These are phyloP conservation scores for Clitarchus hookeri DNA, from an alignment of 2,888 invertebrate genomes.

Conservation along the genomic window DNA sequence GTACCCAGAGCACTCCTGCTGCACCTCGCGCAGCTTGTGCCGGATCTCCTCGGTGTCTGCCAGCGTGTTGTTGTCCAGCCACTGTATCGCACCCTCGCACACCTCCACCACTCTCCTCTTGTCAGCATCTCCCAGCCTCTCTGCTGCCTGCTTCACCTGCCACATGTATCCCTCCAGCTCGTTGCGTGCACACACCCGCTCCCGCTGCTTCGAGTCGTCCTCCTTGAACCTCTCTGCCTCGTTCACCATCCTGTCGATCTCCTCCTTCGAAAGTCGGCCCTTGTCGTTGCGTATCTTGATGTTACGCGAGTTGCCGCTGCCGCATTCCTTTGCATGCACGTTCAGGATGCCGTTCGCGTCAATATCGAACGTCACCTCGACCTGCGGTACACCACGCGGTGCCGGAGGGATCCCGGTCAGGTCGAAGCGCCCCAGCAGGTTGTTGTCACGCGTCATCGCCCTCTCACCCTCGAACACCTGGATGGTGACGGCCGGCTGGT, in stretches of 20 bases:
- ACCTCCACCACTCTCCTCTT: slow-evolving; percentile 50
- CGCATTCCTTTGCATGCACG: slow-evolving; percentile 75
- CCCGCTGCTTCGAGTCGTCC: slow-evolving; percentile 53
- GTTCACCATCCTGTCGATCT: slow-evolving; percentile 82
- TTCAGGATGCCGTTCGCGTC: slow-evolving; percentile 54
- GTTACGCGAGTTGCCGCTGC: slow-evolving; percentile 73
- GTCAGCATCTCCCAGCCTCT: slow-evolving; percentile 53
- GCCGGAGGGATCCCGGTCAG: slow-evolving; percentile 50
- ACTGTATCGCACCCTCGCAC: slow-evolving; percentile 53
- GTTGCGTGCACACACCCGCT: slow-evolving; percentile 56
- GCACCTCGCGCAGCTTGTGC: slow-evolving; percentile 54
- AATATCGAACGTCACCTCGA: slow-evolving; percentile 53
- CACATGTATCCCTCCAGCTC: slow-evolving; percentile 54
- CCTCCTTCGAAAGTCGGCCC: slow-evolving; percentile 81
- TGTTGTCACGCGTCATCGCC: slow-evolving; percentile 58
- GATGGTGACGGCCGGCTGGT: slow-evolving; percentile 71
- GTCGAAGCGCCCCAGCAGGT: slow-evolving; percentile 47
- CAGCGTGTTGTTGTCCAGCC: slow-evolving; percentile 57
- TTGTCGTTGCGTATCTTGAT: slow-evolving; percentile 89
- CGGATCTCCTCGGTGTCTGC: slow-evolving; percentile 57
- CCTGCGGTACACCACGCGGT: slow-evolving; percentile 49
- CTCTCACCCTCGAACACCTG: slow-evolving; percentile 56
- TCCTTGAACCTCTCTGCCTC: slow-evolving; percentile 79
- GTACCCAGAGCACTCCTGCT: slow-evolving; percentile 53
- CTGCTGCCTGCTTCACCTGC: slow-evolving; percentile 52